These are phyloP conservation scores for Xylota sylvarum DNA, from an alignment of 2,888 invertebrate genomes.

Conservation along the genomic window DNA sequence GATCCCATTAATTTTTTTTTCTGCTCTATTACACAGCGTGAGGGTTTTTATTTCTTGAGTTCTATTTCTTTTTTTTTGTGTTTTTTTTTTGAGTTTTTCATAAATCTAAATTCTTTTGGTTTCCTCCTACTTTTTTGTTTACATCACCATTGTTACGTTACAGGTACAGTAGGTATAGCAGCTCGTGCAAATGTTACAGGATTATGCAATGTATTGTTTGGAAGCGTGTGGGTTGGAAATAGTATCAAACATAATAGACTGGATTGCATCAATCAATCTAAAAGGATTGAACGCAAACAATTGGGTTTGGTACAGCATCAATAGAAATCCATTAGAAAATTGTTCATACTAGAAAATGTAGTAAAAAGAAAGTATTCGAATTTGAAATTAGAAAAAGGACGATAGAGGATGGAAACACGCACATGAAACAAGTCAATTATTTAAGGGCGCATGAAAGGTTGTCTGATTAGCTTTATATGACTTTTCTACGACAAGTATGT, in stretches of 20 bases:
- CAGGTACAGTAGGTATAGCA: slow-evolving; percentile 39
- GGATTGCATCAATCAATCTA: slow-evolving; percentile 2
- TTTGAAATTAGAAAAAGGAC: no score
- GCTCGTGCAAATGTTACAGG: slow-evolving; percentile 33
- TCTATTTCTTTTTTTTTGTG: slow-evolving; percentile 15
- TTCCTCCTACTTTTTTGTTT: slow-evolving; percentile 35
- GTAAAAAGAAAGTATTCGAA: no score
- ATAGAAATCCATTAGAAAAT: no score
- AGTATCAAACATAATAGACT: background rate
- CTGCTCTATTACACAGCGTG: slow-evolving; percentile 57
- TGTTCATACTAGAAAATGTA: no score
- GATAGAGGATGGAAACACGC: no score
- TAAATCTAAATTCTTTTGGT: slow-evolving; percentile 40
- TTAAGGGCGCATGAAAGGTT: no score
- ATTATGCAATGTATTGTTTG: slow-evolving; percentile 10
- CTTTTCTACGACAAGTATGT: no score
- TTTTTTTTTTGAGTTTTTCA: slow-evolving; percentile 16
- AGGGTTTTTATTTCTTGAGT: slow-evolving; percentile 35
- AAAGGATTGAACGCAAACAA: background rate
- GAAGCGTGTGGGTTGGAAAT: background rate
- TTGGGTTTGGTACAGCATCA: background rate
- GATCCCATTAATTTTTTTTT: slow-evolving; percentile 70
- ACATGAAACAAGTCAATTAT: no score
- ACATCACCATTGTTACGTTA: slow-evolving; percentile 27
- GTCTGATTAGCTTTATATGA: no score